phyloP scores from a whole-genome alignment of 2,888 invertebrate genomes.

The Spisula subtruncata region DNA sequence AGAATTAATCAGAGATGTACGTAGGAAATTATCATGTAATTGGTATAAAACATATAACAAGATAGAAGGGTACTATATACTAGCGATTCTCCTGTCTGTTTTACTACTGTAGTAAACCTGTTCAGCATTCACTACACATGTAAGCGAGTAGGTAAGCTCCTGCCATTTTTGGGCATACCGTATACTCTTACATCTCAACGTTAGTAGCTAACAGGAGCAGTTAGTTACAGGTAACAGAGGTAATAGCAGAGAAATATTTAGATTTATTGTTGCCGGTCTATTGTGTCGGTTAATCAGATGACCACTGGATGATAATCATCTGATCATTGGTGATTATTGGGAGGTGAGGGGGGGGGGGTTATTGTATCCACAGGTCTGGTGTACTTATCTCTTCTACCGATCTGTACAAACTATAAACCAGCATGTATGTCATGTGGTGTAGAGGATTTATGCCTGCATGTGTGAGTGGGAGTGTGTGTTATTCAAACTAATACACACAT shows the following conservation, averaged over 20 bases:
- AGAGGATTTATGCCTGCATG: neutral
- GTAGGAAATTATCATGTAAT: neutral
- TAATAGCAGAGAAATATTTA: slow-evolving; percentile 33
- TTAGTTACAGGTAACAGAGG: slow-evolving; percentile 50
- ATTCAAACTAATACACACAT: neutral
- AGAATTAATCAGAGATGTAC: slow-evolving; percentile 2
- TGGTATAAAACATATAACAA: slow-evolving; percentile 19
- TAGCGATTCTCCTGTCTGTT: slow-evolving; percentile 17
- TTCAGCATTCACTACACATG: slow-evolving; percentile 54
- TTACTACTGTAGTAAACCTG: slow-evolving; percentile 53
- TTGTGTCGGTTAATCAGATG: slow-evolving; percentile 41
- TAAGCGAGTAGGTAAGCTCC: slow-evolving; percentile 55
- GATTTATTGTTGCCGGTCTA: slow-evolving; percentile 31
- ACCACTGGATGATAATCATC: slow-evolving; percentile 29
- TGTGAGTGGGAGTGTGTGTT: slow-evolving; percentile 19
- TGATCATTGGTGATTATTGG: neutral
- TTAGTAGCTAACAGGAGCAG: slow-evolving; percentile 28
- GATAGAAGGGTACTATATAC: slow-evolving; percentile 9
- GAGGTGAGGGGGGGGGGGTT: neutral
- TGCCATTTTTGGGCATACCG: slow-evolving; percentile 82
- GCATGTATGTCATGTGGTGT: neutral
- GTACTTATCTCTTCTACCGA: no score
- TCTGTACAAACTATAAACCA: neutral
- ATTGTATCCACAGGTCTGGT: neutral
- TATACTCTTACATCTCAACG: slow-evolving; percentile 69